phyloP scores from a whole-genome alignment of 1,140 invertebrate species.

The Brachionus paranguensis region DNA sequence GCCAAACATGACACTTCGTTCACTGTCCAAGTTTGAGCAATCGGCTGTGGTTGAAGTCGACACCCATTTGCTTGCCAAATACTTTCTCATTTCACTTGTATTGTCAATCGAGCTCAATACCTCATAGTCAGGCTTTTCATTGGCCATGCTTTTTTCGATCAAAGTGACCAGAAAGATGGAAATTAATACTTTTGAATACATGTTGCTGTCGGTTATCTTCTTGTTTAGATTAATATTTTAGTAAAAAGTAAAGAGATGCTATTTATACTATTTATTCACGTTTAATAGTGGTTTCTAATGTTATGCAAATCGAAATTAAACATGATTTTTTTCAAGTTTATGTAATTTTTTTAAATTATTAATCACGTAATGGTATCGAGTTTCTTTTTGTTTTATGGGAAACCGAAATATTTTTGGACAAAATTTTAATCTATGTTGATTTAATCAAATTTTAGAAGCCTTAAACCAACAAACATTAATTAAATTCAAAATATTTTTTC shows the following conservation, averaged over 20 bases:
- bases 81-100: not conserved
- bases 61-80: constrained; percentile 9
- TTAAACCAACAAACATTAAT: not conserved
- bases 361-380: too few relatives aligned
- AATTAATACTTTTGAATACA: not conserved
- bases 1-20: not conserved
- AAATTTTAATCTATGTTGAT: too few relatives aligned
- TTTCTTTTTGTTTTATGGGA: too few relatives aligned
- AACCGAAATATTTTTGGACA: too few relatives aligned
- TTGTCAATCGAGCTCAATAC: not conserved
- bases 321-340: too few relatives aligned
- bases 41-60: not conserved
- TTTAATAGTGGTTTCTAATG: too few relatives aligned
- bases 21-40: not conserved
- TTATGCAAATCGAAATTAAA: too few relatives aligned
- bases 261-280: too few relatives aligned
- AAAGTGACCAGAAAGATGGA: not conserved
- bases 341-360: too few relatives aligned
- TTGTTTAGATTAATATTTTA: too few relatives aligned
- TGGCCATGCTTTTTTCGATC: not conserved
- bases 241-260: too few relatives aligned
- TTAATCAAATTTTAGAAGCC: not conserved
- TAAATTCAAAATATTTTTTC: not conserved
- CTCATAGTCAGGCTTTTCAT: not conserved
- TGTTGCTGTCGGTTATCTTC: not conserved